Evolutionary conservation across 2,888 invertebrate species (phyloP), one percentile per base, ranked within the genome.

Genomic region (Xanthia icteritia): DNA sequence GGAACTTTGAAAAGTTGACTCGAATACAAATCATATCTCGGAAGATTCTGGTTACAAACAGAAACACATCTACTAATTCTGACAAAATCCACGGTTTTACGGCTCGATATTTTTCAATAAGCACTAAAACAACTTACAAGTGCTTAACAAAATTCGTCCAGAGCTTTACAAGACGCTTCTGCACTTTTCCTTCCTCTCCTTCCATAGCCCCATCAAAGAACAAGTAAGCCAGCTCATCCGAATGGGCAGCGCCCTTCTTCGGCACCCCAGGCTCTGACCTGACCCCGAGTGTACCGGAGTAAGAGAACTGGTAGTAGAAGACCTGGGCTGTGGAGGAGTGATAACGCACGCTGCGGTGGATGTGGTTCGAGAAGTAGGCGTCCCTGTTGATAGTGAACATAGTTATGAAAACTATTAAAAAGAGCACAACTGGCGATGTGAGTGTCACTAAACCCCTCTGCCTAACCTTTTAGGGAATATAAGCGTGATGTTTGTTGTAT

Each of bases 141-240:
- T 94, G 89, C 77, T 96, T 95, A 0, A 95, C 94, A 76, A 96
- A 96, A 83, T 94, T 95, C 0, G 94, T 92, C 96, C 96, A 96
- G 56, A 96, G 89, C 54, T 88, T 90, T 4, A 94, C 73, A 51
- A 96, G 72, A 48, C 89, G 89, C 31, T 86, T 84, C 73, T 95
- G 94, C 23, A 94, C 92, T 2, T 79, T 82, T 4, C 90, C 92
- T n/a, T 95, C 94, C 0, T 94, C 92, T 0, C 92, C 94, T 2
- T 90, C 89, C 2, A 94, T 77, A 31, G 88, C 88, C 11, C 80
- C 84, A 0, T 91, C 92, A 17, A 93, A 89, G 76, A 96, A 95
- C 73, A 96, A 81, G 79, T 94, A 95, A 0, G 92, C 94, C 71
- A 96, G 89, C 81, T 96, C 96, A 68, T 96, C 96, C 1, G 95